Base-by-base conservation (phyloP, 2,888 invertebrate species). In the Morpho deidamia region DNA sequence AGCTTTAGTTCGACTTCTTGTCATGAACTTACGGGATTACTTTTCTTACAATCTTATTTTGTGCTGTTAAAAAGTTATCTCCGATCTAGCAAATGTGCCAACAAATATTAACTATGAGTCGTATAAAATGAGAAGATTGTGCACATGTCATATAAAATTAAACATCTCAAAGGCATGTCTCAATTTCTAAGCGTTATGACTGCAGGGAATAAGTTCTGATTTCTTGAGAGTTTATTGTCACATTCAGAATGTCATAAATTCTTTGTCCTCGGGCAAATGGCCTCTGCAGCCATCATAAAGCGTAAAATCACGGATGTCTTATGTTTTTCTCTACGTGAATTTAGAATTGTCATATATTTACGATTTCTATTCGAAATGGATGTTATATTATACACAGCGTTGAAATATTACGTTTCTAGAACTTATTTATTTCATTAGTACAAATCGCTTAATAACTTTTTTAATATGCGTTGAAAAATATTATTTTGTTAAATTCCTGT, bases 231-330 rank as follows among this genome's bases (percentile, higher is more conserved):
- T 72, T 73, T 73, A 74, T 72, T 68, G 71, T 72, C 71, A 66
- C 69, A 69, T 69, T 68, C 65, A 65, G 64, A 68, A 59, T 67
- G 66, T 67, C 69, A 71, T 72, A 72, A 72, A 72, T 69, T 67
- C 65, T 67, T 67, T 71, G 66, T 69, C 73, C 75, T 68, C 72
- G 69, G 68, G 69, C 66, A 72, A 75, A 76, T 71, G 71, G 70
- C 70, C 71, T 68, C 68, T 71, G 68, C 71, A 68, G 69, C 72
- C 61, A 68, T 63, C 71, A 72, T 79, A 74, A 76, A 80, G 73
- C 77, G 74, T 78, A 76, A 81, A 79, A 80, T 79, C 74, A 75
- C 71, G 67, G 65, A 66, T 69, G 70, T 67, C 64, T 76, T 76
- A 59, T 53, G 53, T 54, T 51, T 59, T 52, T 56, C 44, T 51